phyloP scores from a whole-genome alignment of 2,888 invertebrate species.

The Lagria hirta region DNA sequence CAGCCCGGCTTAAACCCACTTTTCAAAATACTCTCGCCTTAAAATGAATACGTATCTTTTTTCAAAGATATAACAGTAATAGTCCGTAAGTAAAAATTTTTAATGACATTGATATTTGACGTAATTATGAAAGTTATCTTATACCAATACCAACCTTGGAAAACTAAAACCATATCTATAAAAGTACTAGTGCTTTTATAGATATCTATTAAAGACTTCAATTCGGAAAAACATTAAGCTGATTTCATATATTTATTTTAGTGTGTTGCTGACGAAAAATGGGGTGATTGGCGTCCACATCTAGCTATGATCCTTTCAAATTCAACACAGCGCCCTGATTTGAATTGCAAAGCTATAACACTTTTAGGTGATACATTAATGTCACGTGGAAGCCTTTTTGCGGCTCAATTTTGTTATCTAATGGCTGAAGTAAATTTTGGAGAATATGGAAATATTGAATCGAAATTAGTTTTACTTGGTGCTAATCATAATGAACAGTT shows the following conservation, averaged over 20 bases:
- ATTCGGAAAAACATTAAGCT: no score
- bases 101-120: no score
- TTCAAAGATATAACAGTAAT: no score
- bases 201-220: constrained; percentile 31
- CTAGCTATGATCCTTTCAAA: constrained; percentile 93
- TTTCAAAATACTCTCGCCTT: no score
- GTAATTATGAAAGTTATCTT: no score
- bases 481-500: constrained; percentile 67
- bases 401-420: constrained; percentile 95
- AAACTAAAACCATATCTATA: no score
- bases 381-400: constrained; percentile 78
- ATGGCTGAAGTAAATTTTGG: constrained; percentile 72
- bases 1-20: no score
- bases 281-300: constrained; percentile 96
- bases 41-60: no score
- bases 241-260: constrained; percentile 43
- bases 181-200: no score
- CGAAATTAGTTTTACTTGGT: constrained; percentile 80
- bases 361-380: constrained; percentile 73
- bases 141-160: no score
- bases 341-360: constrained; percentile 75
- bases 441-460: constrained; percentile 54
- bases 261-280: constrained; percentile 70
- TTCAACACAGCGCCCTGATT: constrained; percentile 71
- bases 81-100: no score